Percentiles rank a stretch among this genome's conserved stretches.
Conservation (phyloP, 2,888 invertebrate species). For the Synanthedon andrenaeformis region DNA sequence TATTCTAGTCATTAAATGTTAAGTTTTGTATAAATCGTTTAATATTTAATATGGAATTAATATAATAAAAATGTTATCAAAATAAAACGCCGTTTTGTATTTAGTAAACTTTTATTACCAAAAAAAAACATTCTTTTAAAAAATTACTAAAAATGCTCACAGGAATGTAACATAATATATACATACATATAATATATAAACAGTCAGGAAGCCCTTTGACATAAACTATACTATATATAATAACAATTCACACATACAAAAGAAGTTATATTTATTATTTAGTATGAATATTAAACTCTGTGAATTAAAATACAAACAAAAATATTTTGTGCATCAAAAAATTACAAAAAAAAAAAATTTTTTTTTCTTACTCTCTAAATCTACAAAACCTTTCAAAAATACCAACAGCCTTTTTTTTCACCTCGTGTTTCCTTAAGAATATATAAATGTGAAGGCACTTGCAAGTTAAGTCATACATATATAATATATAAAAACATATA, state of each 20-base stretch:
- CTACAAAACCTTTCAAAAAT: not conserved
- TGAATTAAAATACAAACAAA: no score
- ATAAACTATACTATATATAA: not conserved
- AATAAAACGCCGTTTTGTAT: conserved; percentile 34
- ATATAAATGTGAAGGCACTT: not conserved
- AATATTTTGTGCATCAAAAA: not conserved
- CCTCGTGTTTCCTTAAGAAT: not conserved
- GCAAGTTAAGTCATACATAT: not conserved
- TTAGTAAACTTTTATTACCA: conserved; percentile 47
- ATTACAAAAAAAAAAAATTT: not conserved
- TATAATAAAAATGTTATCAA: conserved; percentile 23
- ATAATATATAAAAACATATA: not conserved
- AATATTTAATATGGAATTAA: conserved; percentile 18
- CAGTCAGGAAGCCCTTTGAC: conserved; percentile 1
- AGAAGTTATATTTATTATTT: not conserved
- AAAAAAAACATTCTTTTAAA: conserved; percentile 24
- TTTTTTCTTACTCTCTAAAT: not conserved
- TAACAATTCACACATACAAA: not conserved
- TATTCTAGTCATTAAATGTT: conserved; percentile 56
- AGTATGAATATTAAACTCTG: no score
- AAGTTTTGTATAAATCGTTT: conserved; percentile 29
- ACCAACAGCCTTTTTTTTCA: not conserved
- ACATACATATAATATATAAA: not conserved
- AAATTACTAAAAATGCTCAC: conserved; percentile 31
- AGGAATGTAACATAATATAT: conserved; percentile 46